phyloP scores from a whole-genome alignment of 2,113 vertebrate species.

The Ibidorhyncha struthersii region DNA sequence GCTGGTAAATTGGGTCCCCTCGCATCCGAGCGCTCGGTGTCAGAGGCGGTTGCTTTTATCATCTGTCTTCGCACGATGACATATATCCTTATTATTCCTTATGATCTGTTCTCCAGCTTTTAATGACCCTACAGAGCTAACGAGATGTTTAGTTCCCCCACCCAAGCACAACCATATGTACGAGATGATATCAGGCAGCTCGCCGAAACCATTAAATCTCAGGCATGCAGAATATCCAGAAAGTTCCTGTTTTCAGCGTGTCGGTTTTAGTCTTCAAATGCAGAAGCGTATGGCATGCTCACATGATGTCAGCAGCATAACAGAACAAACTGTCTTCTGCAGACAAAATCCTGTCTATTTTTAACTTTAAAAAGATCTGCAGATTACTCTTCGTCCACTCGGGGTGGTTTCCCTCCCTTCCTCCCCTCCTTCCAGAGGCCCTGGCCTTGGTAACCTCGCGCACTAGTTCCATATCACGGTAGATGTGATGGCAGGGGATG shows the following conservation, averaged over 20 bases:
- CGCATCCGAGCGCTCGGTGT: rapidly evolving
- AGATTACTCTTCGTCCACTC: not conserved
- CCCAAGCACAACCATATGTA: not conserved
- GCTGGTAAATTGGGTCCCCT: not conserved
- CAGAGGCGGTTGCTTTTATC: not conserved
- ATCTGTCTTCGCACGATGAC: not conserved
- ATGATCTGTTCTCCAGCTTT: not conserved
- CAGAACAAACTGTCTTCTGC: slow-evolving; percentile 30
- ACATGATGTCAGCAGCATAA: slow-evolving; percentile 8
- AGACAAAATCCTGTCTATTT: slow-evolving; percentile 25
- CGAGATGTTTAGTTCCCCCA: not conserved
- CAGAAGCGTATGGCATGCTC: not conserved
- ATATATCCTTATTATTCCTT: not conserved
- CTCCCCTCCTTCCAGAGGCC: not conserved
- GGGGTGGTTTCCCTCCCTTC: not conserved
- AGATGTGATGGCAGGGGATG: not conserved
- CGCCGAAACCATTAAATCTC: not conserved
- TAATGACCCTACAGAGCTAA: slow-evolving; percentile 23
- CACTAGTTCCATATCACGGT: rapidly evolving
- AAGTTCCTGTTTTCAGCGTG: slow-evolving; percentile 18
- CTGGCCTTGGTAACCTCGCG: not conserved
- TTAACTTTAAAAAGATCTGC: slow-evolving; percentile 18
- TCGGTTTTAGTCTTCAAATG: not conserved
- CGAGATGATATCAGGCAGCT: not conserved
- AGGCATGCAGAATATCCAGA: not conserved